Evolutionary conservation across 64 coral and sea anemone genomes (phyloP), one percentile per base, ranked within the genome.

Genomic region (Orbicella faveolata): DNA sequence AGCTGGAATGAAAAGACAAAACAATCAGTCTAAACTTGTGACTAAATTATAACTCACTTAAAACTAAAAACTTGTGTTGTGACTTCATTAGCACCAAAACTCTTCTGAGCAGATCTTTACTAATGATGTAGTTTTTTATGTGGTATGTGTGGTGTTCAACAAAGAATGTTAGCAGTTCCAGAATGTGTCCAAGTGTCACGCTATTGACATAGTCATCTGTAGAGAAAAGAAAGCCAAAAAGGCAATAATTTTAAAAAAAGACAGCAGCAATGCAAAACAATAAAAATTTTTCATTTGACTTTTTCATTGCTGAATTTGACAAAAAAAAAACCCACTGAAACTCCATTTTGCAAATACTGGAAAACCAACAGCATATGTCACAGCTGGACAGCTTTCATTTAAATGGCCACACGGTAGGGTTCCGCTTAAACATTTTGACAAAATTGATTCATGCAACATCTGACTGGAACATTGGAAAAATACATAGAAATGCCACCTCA

Each of bases 71-170:
- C 94, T 99, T 99, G 84, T 99, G 96, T 66, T 84, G 89, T 44
- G 96, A 99, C 52, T 92, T 99, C 96, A 99, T 99, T 6, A 94
- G 72, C 61, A 95, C 88, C 75, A 99, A 80, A 19, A 94, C 94
- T 48, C 96, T 92, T 77, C 86, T 95, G 2, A 99, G 85, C 18
- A 99, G 94, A 73, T 99, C 96, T 90, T 95, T 95, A 80, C 91
- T 93, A 57, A 99, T 99, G 26, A 99, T 76, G 63, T 95, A 99
- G 88, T 99, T 99, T 87, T 99, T 99, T 75, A 99, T 99, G 81
- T 99, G 96, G 52, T 95, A 99, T 16, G 96, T 95, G 26, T 99
- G 96, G 76, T 95, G 96, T 70, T 99, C 96, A 76, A 93, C 84
- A 64, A 94, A 99, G 90, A 99, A 99, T 16, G 96, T 92, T 30